Evolutionary conservation across 2,113 vertebrate species (phyloP), one percentile per base, ranked within the genome.

Genomic region (Pterocles burchelli): DNA sequence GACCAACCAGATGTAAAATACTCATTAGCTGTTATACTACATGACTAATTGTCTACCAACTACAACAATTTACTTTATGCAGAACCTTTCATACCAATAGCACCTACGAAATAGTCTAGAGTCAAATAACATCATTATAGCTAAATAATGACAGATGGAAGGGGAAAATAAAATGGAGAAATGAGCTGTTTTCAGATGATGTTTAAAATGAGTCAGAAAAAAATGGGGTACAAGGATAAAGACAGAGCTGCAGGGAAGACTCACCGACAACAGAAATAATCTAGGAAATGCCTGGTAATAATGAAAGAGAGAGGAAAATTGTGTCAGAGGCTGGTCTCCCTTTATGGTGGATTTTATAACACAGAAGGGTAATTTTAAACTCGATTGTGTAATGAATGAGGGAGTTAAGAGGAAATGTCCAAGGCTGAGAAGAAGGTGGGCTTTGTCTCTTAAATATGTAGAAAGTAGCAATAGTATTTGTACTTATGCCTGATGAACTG

Each of bases 151-250:
- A 72, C 34, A 84, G 74, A 73, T 66, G 26, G 71, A 91, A 78
- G 49, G 51, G 59, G 38, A 76, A 94, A 94, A 61, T 70, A 94
- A 70, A 46, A 61, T 65, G 62, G 51, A 89, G 26, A 77, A 34
- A 85, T 29, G 61, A 82, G 75, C n/a, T 83, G 88, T n/a, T 92
- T 80, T 65, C 59, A 67, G 43, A 45, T 80, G 36, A 26, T 51
- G 41, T 49, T 78, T 72, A 70, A 93, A 87, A 74, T 85, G 75
- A 96, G 31, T 80, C 85, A 93, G 85, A 94, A 89, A 66, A 66
- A 68, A 91, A 90, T 34, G 57, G 33, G 73, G n/a, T 48, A 54
- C 54, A 21, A 43, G 71, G 84, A 93, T 52, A 43, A 89, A 93
- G 58, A 57, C 76, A 72, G 68, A 95, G 55, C 11, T 59, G 46